Base-by-base conservation (phyloP, 2,888 invertebrate genomes). In the Dryocosmus kuriphilus region DNA sequence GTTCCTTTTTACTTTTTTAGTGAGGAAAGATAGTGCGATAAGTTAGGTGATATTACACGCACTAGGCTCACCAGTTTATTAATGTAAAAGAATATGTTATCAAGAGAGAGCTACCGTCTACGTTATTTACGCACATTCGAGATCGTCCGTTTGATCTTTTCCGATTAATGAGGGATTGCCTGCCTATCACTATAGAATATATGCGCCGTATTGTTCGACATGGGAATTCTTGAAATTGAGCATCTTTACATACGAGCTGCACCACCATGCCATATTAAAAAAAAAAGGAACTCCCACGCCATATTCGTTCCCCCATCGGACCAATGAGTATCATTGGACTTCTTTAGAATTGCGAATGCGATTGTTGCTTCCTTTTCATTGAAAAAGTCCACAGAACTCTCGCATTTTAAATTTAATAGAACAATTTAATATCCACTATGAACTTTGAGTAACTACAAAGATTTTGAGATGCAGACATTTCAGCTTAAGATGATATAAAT, bases 241-340 rank as follows among this genome's bases (percentile, higher is more conserved):
- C 63, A 63, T 63, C n/a, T 63, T 63, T 63, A 63, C 63, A 35
- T 63, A 32, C 35, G 35, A 63, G 35, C 32, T 63, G 35, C n/a
- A n/a, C n/a, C 63, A n/a, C 63, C 63, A 63, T 63, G 63, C n/a
- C 63, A 63, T 63, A 63, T 63, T 63, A 35, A 63, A n/a, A 63
- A 63, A n/a, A n/a, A n/a, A n/a, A n/a, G n/a, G 63, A 35, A 32
- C 63, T 35, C 63, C 63, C 63, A 63, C 63, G 63, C 63, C 32
- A n/a, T n/a, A n/a, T 63, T 32, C 63, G 32, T 63, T 63, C n/a
- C n/a, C 63, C 35, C 63, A 63, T 63, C 35, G 63, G 63, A 63
- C 63, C 32, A 35, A n/a, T n/a, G n/a, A 63, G 63, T 63, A 63
- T 35, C n/a, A 63, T n/a, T 63, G 32, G 35, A 63, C 63, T 63